Base-by-base conservation (phyloP, 2,888 invertebrate genomes). In the Polydesmus complanatus region DNA sequence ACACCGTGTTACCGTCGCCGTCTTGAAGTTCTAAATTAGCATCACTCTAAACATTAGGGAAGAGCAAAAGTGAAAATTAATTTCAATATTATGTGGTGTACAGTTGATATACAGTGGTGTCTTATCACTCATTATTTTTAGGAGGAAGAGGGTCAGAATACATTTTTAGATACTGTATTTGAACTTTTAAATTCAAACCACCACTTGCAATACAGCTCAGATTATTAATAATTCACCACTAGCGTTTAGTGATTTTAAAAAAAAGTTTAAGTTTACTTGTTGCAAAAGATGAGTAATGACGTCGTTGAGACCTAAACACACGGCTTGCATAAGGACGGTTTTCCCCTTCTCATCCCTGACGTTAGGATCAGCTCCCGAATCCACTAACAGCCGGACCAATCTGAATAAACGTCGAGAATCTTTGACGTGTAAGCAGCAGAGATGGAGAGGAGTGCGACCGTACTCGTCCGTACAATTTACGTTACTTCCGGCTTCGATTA, bases 401-500 rank as follows among this genome's bases (percentile, higher is more conserved):
- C 54, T 60, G 1, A 47, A 23, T 22, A 57, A 22, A 18, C 55
- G 52, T 22, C 56, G 25, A 3, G 54, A 3, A 8, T 56, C 48
- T 1, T 22, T 37, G 1, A 57, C 19, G 0, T 56, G 47, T 11
- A 47, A n/a, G 54, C 61, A 61, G 22, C 56, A 56, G n/a, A 52
- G 1, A 11, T 67, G 65, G 56, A 68, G 65, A 1, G 67, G 65
- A 0, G 68, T 67, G 25, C 65, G 64, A 1, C 68, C 68, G 2
- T 57, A 52, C n/a, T 58, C 66, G 53, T 67, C 66, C 1, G 65
- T 50, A 23, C 65, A 64, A 58, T 68, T 64, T 3, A 67, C 64
- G 55, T 67, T 66, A 14, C 65, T 66, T 14, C 68, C 68, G 2
- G 66, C 67, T 48, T 67, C 65, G 19, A 67, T 64, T 21, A 68